Base-by-base conservation (phyloP, 2,888 invertebrate species). In the Ectropis crepuscularia region DNA sequence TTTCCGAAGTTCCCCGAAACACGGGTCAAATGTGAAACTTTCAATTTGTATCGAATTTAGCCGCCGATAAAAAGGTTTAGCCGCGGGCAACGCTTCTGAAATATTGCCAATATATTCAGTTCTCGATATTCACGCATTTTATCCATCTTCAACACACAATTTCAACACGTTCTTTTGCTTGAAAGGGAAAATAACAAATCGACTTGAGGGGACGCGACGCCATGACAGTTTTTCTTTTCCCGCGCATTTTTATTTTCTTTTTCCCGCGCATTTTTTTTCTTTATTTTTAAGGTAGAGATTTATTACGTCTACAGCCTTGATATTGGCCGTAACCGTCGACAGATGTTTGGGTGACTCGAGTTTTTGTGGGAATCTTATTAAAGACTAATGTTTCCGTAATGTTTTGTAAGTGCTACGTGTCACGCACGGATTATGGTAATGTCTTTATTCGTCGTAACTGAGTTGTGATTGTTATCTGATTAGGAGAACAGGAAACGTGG, bases 251-350 rank as follows among this genome's bases (percentile, higher is more conserved):
- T 47, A n/a, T 16, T 38, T 53, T 12, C 12, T 11, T 11, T 53
- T 62, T 37, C 48, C 10, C 51, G 50, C 67, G 61, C 50, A 63
- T 63, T 61, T 69, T 71, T 71, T 63, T 74, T 69, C 74, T 74
- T 79, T 77, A 76, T 78, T 74, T 66, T 64, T 65, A 74, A 74
- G 72, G 74, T 72, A 63, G 66, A 81, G 83, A 86, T 86, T 84
- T 84, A 84, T 83, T 73, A 67, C 77, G 74, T 77, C 75, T 79
- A 71, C 76, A 76, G 79, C 71, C 76, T 74, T 73, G 74, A 74
- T 77, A 77, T 77, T 77, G 74, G 73, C 65, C 72, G 73, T 74
- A 73, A 73, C 77, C 74, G 43, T 80, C 78, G 80, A 82, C 86
- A 85, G 80, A 82, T 85, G 86, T 82, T 77, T 71, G 65, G 53